These are phyloP conservation scores for Spodoptera picta DNA, from an alignment of 2,888 invertebrate species.

Conservation along the genomic window DNA sequence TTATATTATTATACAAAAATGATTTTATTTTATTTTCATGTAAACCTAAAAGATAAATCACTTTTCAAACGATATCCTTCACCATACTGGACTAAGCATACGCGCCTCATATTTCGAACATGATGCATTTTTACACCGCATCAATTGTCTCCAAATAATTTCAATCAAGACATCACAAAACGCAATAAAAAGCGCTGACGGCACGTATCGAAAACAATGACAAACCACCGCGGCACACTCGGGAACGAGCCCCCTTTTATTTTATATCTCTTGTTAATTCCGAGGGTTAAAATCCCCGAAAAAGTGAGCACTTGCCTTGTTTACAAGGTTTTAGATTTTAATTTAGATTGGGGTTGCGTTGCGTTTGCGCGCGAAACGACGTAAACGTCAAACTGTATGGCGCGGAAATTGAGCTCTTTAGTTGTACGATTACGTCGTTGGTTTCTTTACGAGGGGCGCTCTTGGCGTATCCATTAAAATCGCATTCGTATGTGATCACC, in stretches of 20 bases:
- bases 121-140: background rate
- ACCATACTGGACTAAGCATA: too few relatives aligned
- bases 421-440: constrained; percentile 60
- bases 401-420: constrained; percentile 67
- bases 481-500: constrained; percentile 89
- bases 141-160: constrained; percentile 1
- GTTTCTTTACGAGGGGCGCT: constrained; percentile 64
- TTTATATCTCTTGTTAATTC: constrained; percentile 86
- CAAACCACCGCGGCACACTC: constrained; percentile 71
- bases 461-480: constrained; percentile 85
- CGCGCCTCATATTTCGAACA: too few relatives aligned
- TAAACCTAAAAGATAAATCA: too few relatives aligned
- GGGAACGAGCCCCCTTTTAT: constrained; percentile 70
- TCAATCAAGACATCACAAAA: constrained; percentile 11
- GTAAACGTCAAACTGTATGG: constrained; percentile 66
- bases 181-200: constrained; percentile 47
- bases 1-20: constrained; percentile 9
- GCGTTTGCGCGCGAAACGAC: constrained; percentile 66
- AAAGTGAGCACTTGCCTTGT: constrained; percentile 90
- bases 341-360: constrained; percentile 88
- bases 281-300: constrained; percentile 89
- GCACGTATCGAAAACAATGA: constrained; percentile 60
- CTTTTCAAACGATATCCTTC: too few relatives aligned
- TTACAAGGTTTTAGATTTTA: constrained; percentile 90
- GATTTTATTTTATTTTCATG: background rate